Conservation (phyloP, 2,888 invertebrate genomes). For the Agrypnus murinus region DNA sequence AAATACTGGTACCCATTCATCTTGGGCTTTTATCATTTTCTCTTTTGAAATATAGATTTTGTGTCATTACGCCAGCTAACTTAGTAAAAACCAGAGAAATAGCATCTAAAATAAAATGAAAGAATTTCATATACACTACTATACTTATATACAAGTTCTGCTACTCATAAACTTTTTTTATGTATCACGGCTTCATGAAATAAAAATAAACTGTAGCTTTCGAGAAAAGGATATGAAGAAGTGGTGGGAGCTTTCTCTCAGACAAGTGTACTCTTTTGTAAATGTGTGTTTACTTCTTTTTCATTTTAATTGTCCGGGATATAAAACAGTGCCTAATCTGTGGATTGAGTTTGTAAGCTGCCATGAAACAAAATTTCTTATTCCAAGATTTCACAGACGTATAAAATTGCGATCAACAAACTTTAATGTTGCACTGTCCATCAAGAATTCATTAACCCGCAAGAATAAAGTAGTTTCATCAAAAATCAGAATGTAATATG, state of each 20-base stretch:
- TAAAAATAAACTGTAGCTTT: constrained; percentile 36
- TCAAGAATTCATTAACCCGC: constrained; percentile 18
- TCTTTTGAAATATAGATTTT: constrained; percentile 41
- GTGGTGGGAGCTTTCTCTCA: background rate
- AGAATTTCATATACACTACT: constrained; percentile 32
- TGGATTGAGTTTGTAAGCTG: no score
- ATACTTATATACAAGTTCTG: constrained; percentile 15
- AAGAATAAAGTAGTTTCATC: constrained; percentile 39
- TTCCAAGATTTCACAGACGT: no score
- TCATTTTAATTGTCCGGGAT: constrained; percentile 9
- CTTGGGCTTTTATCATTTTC: constrained; percentile 38
- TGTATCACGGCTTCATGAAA: constrained; percentile 18
- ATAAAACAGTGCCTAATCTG: background rate
- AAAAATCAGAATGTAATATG: constrained; percentile 44
- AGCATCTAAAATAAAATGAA: constrained; percentile 32
- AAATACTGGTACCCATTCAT: constrained; percentile 35
- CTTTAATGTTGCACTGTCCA: background rate
- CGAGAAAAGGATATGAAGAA: constrained; percentile 18
- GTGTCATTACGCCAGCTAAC: constrained; percentile 37
- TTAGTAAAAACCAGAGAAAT: constrained; percentile 32
- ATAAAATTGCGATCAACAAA: no score
- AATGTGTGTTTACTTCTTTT: constrained; percentile 1
- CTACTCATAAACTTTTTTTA: constrained; percentile 38
- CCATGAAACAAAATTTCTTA: no score
- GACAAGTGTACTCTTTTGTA: constrained; percentile 22